phyloP scores from a whole-genome alignment of 2,888 invertebrate genomes.

The Abscondita cerata region DNA sequence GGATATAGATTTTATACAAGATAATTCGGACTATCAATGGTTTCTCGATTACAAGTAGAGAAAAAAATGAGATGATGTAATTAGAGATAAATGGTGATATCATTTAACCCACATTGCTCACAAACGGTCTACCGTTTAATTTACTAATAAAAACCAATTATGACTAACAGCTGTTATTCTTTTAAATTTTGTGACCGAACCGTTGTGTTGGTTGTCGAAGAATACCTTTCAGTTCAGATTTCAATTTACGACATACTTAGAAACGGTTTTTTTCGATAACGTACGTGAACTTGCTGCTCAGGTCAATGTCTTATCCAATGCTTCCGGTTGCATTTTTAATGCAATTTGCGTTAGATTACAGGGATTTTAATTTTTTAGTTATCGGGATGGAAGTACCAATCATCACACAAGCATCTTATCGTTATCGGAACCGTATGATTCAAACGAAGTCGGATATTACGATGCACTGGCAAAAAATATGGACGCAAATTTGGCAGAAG shows the following conservation, averaged over 20 bases:
- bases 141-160: no score
- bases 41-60: slow-evolving; percentile 87
- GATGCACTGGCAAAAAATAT: slow-evolving; percentile 87
- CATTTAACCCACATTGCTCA: slow-evolving; percentile 6
- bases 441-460: slow-evolving; percentile 70
- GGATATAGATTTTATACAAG: slow-evolving; percentile 75
- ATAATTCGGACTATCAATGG: slow-evolving; percentile 92
- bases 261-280: no score
- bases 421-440: slow-evolving; percentile 81
- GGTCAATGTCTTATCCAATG: no score
- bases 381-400: slow-evolving; percentile 79
- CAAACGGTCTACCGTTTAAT: no score
- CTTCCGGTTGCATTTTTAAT: not conserved
- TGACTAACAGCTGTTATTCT: no score
- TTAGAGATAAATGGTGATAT: not conserved
- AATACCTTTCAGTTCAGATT: no score
- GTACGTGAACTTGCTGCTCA: no score
- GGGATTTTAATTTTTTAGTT: slow-evolving; percentile 62
- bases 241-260: no score
- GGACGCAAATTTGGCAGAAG: slow-evolving; percentile 92
- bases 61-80: slow-evolving; percentile 27
- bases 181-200: no score
- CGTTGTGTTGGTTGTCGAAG: no score
- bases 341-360: not conserved
- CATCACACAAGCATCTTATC: slow-evolving; percentile 83